Evolutionary conservation across 2,113 vertebrate genomes (phyloP).

Genomic region (Formicarius rufipectus): DNA sequence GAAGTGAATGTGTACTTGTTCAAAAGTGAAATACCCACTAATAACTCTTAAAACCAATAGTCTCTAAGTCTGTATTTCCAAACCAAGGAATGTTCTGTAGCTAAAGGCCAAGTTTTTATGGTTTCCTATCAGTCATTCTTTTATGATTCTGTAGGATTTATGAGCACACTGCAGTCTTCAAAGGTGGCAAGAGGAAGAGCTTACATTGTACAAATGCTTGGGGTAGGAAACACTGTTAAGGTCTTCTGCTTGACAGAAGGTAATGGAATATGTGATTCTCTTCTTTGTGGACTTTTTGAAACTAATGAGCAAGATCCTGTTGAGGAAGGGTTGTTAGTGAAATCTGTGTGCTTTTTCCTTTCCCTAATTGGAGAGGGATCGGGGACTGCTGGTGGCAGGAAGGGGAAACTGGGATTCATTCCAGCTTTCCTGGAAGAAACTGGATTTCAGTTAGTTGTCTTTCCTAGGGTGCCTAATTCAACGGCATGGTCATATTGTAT

Average conservation of each 20-base stretch:
- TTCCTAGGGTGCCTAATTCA: background rate
- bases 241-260: background rate
- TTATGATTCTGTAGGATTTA: background rate
- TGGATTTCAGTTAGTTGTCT: background rate
- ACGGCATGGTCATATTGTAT: background rate
- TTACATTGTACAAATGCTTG: background rate
- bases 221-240: background rate
- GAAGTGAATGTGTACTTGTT: background rate
- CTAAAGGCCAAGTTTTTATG: background rate
- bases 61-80: background rate
- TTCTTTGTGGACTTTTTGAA: background rate
- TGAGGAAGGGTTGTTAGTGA: background rate
- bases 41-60: background rate
- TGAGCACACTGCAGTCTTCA: background rate
- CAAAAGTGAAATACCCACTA: background rate
- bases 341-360: background rate
- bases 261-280: background rate
- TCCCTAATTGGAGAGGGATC: background rate
- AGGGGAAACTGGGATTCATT: background rate
- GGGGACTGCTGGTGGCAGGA: background rate
- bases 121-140: background rate
- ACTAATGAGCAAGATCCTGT: background rate
- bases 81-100: background rate
- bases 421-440: background rate
- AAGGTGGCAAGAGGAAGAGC: background rate